Percentiles rank a stretch among this genome's conserved stretches.
phyloP scores from a whole-genome alignment of 2,113 vertebrate genomes.

The Ursus arctos region DNA sequence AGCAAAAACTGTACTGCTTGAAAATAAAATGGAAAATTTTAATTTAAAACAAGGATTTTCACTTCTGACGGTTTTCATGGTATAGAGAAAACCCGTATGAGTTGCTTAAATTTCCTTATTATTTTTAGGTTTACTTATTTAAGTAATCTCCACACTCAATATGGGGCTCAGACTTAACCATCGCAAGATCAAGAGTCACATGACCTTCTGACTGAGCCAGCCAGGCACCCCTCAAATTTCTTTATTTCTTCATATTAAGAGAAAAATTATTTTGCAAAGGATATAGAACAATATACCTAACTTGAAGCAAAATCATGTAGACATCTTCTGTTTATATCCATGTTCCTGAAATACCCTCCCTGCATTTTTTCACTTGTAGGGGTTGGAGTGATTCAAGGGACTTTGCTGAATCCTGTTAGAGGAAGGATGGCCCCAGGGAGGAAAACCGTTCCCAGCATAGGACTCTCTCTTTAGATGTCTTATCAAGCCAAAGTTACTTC shows the following conservation, averaged over 20 bases:
- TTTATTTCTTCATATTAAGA: not conserved
- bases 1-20: slow-evolving; percentile 33
- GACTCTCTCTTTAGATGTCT: not conserved
- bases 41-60: slow-evolving; percentile 27
- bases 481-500: slow-evolving; percentile 27
- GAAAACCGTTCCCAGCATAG: not conserved
- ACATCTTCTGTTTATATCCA: slow-evolving; percentile 22
- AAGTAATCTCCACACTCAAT: not conserved
- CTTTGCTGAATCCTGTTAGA: not conserved
- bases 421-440: not conserved
- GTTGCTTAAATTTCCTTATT: not conserved
- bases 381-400: not conserved
- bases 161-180: not conserved
- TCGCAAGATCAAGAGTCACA: not conserved
- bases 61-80: not conserved
- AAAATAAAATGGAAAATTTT: slow-evolving; percentile 36
- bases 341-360: not conserved
- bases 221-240: not conserved
- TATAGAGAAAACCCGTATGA: not conserved
- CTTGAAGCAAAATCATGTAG: not conserved
- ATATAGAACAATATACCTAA: not conserved
- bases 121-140: not conserved
- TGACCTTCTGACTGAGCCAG: not conserved
- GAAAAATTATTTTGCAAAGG: slow-evolving; percentile 30
- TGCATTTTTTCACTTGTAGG: not conserved